Evolutionary conservation across 2,113 vertebrate species (phyloP).

Genomic region (Oncorhynchus kisutch): DNA sequence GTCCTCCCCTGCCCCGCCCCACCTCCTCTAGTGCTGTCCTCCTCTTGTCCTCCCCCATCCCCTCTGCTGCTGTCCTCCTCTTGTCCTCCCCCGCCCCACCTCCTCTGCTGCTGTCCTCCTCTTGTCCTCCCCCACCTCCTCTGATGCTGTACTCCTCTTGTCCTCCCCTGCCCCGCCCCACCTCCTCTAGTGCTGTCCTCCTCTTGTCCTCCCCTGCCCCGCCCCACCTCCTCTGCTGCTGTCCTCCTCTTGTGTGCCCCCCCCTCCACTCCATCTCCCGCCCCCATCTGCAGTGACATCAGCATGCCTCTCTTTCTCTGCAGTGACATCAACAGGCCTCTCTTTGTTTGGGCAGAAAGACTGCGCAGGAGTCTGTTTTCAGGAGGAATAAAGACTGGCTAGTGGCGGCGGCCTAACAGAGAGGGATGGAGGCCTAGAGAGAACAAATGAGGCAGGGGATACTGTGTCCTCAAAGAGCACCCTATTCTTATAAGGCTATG

Average conservation of each 20-base stretch:
- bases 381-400: constrained; percentile 64
- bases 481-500: constrained; percentile 1
- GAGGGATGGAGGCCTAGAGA: constrained; percentile 30
- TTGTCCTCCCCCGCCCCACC: no score
- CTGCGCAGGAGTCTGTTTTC: constrained; percentile 69
- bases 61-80: no score
- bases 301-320: constrained; percentile 66
- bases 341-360: constrained; percentile 74
- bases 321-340: constrained; percentile 39
- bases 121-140: background rate
- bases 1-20: no score
- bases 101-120: no score
- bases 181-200: no score
- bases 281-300: constrained; percentile 61
- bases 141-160: background rate
- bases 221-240: constrained; percentile 39
- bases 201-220: constrained; percentile 21
- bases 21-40: no score
- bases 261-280: constrained; percentile 32
- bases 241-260: background rate
- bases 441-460: constrained; percentile 12
- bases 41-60: no score
- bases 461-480: background rate
- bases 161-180: background rate
- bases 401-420: constrained; percentile 13